These are phyloP conservation scores for Leptinotarsa tumamoca DNA, from an alignment of 2,888 invertebrate genomes.

Conservation along the genomic window DNA sequence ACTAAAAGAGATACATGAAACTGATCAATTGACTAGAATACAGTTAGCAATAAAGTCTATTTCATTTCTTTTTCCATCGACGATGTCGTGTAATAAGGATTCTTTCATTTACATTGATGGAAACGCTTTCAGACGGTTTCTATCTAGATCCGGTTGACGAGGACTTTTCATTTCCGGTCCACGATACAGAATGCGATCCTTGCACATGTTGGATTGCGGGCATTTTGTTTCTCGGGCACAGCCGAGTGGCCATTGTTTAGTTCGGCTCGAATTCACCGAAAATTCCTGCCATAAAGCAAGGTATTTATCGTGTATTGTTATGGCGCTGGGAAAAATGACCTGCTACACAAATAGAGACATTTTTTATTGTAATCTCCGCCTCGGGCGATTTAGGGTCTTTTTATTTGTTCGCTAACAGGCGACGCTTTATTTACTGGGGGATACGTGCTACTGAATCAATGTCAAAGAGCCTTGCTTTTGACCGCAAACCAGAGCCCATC, in stretches of 20 bases:
- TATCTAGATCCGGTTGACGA: slow-evolving; percentile 53
- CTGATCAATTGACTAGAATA: neutral
- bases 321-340: slow-evolving; percentile 54
- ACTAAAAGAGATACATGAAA: neutral
- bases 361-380: slow-evolving; percentile 56
- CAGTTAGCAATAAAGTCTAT: neutral
- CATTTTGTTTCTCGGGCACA: slow-evolving; percentile 50
- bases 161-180: slow-evolving; percentile 59
- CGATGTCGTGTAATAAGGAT: slow-evolving; percentile 1
- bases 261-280: slow-evolving; percentile 54
- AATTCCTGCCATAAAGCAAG: slow-evolving; percentile 55
- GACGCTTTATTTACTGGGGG: slow-evolving; percentile 41
- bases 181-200: slow-evolving; percentile 50
- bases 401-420: slow-evolving; percentile 35
- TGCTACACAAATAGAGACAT: slow-evolving; percentile 51
- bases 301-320: slow-evolving; percentile 59
- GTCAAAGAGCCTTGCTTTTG: slow-evolving; percentile 43
- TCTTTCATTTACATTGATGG: slow-evolving; percentile 27
- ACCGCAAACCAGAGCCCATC: slow-evolving; percentile 31
- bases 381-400: slow-evolving; percentile 31
- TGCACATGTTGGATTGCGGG: slow-evolving; percentile 55
- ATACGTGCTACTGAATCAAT: slow-evolving; percentile 47
- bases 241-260: slow-evolving; percentile 50
- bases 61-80: slow-evolving; percentile 1
- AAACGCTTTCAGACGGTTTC: slow-evolving; percentile 47